These are phyloP conservation scores for Orientallactaga bullata DNA, from an alignment of 2,113 vertebrate genomes.

Conservation along the genomic window DNA sequence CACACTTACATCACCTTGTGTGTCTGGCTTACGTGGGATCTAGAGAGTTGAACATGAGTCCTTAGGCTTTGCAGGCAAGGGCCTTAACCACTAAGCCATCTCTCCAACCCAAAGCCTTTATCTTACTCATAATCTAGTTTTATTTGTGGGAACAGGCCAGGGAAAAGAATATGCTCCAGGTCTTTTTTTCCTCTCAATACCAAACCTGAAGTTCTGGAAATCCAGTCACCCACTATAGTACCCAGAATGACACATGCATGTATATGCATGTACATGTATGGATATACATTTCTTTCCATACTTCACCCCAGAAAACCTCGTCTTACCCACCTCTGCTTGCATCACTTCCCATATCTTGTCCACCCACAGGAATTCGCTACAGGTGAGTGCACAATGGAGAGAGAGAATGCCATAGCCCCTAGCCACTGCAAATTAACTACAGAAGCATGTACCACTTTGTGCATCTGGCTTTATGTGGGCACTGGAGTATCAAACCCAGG, in stretches of 20 bases:
- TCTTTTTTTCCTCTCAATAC: background rate
- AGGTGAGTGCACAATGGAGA: no score
- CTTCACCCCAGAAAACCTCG: background rate
- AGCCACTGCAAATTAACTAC: no score
- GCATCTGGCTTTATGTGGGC: no score
- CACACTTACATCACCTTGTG: no score
- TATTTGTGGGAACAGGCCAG: rapidly evolving
- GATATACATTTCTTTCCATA: background rate
- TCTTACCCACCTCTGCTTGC: background rate
- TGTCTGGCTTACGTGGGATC: no score
- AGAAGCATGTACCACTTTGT: no score
- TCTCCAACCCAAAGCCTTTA: no score
- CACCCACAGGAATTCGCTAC: background rate
- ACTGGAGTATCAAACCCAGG: no score
- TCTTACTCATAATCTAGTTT: background rate
- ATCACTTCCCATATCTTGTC: background rate
- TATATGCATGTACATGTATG: background rate
- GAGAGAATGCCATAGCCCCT: no score
- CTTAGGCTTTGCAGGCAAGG: no score
- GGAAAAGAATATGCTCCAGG: rapidly evolving
- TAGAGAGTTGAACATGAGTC: no score
- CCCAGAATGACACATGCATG: background rate
- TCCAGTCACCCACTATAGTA: background rate
- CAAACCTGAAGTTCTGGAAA: background rate
- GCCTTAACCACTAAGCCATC: no score